These are phyloP conservation scores for Nemoura dubitans DNA, from an alignment of 2,888 invertebrate species.

Conservation along the genomic window DNA sequence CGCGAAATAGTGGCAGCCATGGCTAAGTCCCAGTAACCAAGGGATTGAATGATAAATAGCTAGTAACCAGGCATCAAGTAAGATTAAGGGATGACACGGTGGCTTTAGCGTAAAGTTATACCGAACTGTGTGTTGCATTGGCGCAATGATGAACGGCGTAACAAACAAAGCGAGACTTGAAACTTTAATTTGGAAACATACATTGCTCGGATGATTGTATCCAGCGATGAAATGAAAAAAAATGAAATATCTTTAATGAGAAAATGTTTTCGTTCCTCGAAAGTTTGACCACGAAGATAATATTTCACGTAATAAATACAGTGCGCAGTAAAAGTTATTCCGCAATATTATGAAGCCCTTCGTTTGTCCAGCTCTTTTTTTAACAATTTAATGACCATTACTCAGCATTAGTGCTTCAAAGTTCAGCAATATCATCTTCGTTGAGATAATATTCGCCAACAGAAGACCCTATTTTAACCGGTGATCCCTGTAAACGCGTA, in stretches of 20 bases:
- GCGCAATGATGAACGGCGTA: constrained; percentile 19
- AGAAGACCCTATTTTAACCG: not conserved
- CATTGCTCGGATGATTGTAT: not conserved
- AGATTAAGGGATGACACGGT: constrained; percentile 38
- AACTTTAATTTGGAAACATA: not conserved
- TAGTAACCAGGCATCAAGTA: constrained; percentile 37
- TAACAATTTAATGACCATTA: not conserved
- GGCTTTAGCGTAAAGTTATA: constrained; percentile 21
- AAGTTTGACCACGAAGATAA: not conserved
- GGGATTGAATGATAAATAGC: constrained; percentile 41
- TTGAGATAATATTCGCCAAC: not conserved
- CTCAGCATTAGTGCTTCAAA: not conserved
- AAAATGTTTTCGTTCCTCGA: not conserved
- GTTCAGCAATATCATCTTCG: not conserved
- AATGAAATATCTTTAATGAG: not conserved
- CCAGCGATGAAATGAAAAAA: not conserved
- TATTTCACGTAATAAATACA: not conserved
- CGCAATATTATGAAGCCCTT: not conserved
- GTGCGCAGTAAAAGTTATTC: not conserved
- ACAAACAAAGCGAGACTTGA: constrained; percentile 31
- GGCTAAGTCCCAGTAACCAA: constrained; percentile 30
- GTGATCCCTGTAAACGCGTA: not conserved
- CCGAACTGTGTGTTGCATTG: constrained; percentile 10
- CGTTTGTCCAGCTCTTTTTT: not conserved
- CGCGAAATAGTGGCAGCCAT: constrained; percentile 14